Base-by-base conservation (phyloP, 2,797 vertebrate species). In the Octomys mimax region DNA sequence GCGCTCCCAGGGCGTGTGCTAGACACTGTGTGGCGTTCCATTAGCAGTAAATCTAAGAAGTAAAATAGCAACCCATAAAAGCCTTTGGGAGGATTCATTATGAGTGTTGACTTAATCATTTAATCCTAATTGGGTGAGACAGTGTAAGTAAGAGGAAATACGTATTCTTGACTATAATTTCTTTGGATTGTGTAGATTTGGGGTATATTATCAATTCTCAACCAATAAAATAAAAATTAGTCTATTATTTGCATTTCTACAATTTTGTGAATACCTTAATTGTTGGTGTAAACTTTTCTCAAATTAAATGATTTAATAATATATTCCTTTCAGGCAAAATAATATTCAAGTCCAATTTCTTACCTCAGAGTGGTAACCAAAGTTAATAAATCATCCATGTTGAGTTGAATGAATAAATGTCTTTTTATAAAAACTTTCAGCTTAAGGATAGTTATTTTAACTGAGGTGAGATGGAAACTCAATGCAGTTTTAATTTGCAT, bases 61-160 rank as follows among this genome's bases (percentile, higher is more conserved):
- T 68, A 49, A 83, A 94, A 84, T 16, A 95, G 59, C 11, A 87
- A 83, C 61, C 6, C 49, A 26, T 79, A 59, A 88, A 12, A 75
- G 57, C 28, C 14, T n/a, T 80, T 62, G 66, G 68, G 54, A 36
- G 91, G 93, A 68, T 59, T 81, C n/a, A 89, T 83, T 71, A 14
- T 90, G 81, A 64, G 10, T 42, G n/a, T 79, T 83, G 83, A 75
- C 87, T 64, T 77, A 89, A 84, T 77, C 28, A 71, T 39, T 71
- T 95, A 87, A 95, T 64, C 12, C 61, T 66, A 94, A 71, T n/a
- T 93, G 28, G 33, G 59, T 78, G 18, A 80, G 77, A 87, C 62
- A 64, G 57, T 94, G 94, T 89, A 81, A 89, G 24, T 10, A 87
- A 42, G 28, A 92, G 24, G n/a, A 59, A n/a, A 90, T 73, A 61